Evolutionary conservation across 2,797 vertebrate genomes (phyloP).

Genomic region (Notoglanidium macrostoma): DNA sequence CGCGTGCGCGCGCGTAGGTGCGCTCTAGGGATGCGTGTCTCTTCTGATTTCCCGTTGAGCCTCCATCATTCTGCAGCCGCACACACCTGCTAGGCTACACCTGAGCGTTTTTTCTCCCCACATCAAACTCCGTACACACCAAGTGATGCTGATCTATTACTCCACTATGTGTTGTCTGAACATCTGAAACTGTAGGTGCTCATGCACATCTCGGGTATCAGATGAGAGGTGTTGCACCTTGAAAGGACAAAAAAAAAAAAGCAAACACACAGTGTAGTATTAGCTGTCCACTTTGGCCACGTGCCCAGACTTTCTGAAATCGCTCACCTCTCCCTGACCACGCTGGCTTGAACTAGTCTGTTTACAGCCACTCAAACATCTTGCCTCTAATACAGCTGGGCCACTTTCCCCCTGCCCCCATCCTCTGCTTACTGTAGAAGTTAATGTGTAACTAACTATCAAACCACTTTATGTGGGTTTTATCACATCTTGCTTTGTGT

Average conservation of each 20-base stretch:
- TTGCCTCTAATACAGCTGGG: constrained; percentile 8
- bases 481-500: constrained; percentile 38
- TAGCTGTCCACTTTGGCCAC: constrained; percentile 70
- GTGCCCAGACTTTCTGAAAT: constrained; percentile 60
- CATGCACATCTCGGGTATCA: constrained; percentile 58
- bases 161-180: background rate
- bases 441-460: constrained; percentile 56
- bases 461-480: constrained; percentile 29
- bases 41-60: background rate
- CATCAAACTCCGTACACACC: background rate
- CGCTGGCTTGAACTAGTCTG: constrained; percentile 41
- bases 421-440: constrained; percentile 10
- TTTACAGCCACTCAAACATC: constrained; percentile 33
- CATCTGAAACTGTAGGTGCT: constrained; percentile 48
- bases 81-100: background rate
- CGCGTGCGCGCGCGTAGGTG: background rate
- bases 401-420: background rate
- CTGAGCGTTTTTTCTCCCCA: background rate
- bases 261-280: constrained; percentile 60
- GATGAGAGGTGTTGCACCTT: constrained; percentile 66
- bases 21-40: background rate
- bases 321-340: constrained; percentile 49
- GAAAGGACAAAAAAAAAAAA: constrained; percentile 69
- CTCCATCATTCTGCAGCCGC: background rate
- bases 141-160: background rate